phyloP scores from a whole-genome alignment of 2,113 vertebrate genomes.

The Chinchilla lanigera region DNA sequence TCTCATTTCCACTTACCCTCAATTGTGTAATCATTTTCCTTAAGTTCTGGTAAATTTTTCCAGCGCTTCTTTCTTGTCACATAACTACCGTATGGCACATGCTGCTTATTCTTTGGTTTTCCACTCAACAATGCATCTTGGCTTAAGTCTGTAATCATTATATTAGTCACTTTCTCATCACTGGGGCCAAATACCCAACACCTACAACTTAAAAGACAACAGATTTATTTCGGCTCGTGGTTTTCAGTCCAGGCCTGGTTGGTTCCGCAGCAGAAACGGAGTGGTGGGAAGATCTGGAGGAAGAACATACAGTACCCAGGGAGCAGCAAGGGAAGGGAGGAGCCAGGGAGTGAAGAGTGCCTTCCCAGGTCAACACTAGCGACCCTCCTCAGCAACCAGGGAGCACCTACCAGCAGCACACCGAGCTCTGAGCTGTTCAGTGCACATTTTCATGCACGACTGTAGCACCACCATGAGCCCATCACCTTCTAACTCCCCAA shows the following conservation, averaged over 20 bases:
- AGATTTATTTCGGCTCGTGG: neutral
- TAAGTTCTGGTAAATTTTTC: neutral
- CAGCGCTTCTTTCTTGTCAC: neutral
- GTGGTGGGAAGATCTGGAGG: neutral
- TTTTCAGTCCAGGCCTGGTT: neutral
- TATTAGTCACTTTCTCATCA: neutral
- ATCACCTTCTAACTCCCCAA: neutral
- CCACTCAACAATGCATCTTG: neutral
- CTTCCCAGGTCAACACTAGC: neutral
- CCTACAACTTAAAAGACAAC: neutral
- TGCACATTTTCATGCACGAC: neutral
- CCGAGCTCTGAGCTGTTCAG: neutral
- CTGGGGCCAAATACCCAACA: neutral
- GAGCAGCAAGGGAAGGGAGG: neutral
- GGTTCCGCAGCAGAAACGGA: neutral
- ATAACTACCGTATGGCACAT: neutral
- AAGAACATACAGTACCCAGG: neutral
- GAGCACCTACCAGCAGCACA: neutral
- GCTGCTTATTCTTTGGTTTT: neutral
- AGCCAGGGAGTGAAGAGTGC: neutral
- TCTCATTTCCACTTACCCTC: neutral
- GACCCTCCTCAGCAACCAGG: neutral
- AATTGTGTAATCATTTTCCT: neutral
- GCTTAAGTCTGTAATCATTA: neutral
- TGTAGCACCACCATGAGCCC: neutral